Conservation (phyloP, 1,140 invertebrate genomes). For the Drosophila mayri region DNA sequence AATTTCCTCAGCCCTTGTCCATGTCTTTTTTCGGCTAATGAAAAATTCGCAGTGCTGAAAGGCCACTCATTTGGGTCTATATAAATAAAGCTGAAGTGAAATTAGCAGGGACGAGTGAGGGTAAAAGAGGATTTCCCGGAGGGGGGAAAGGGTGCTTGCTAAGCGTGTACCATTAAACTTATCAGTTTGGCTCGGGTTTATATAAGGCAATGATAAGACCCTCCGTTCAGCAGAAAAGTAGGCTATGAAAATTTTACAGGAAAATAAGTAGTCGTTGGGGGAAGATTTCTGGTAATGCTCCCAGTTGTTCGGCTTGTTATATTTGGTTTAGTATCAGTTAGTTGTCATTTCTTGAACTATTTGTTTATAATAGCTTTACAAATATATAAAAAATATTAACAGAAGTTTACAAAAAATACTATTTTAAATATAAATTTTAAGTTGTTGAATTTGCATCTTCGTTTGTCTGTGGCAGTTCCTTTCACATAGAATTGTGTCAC, state of each 20-base stretch:
- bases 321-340: background rate
- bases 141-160: conserved; percentile 17
- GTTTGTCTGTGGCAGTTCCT: background rate
- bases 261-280: conserved; percentile 8
- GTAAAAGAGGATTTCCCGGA: background rate
- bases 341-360: background rate
- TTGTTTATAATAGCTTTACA: background rate
- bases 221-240: conserved; percentile 12
- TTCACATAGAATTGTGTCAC: conserved; percentile 1
- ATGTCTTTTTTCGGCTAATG: conserved; percentile 42
- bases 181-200: conserved; percentile 24
- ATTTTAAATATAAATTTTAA: background rate
- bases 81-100: conserved; percentile 28
- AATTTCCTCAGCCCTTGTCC: conserved; percentile 22
- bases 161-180: conserved; percentile 39
- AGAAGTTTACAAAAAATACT: background rate
- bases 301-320: background rate
- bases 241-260: conserved; percentile 19
- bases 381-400: background rate
- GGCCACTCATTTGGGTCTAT: conserved; percentile 41
- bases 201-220: conserved; percentile 4
- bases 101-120: conserved; percentile 2
- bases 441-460: background rate
- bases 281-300: conserved; percentile 11
- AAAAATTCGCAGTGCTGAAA: conserved; percentile 49